Base-by-base conservation (phyloP, 2,888 invertebrate species). In the Quadriops clusia region DNA sequence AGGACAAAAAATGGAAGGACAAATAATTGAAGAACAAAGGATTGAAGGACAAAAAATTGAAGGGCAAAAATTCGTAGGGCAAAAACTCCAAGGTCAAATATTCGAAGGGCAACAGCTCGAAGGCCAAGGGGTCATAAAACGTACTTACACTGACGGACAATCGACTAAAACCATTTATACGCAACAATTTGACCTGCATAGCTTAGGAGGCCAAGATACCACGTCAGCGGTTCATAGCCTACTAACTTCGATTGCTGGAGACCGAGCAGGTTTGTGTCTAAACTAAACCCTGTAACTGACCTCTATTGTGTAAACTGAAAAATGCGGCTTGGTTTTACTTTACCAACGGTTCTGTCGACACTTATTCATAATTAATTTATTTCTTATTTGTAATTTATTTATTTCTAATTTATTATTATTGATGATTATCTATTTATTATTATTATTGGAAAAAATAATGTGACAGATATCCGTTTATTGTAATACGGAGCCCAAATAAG, bases 141-240 rank as follows among this genome's bases (percentile, higher is more conserved):
- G 43, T 31, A 51, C 50, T 4, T 41, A 40, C 13, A 47, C 47
- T 11, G 54, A 54, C 36, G 46, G 41, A 14, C 49, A 51, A 38
- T 52, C 52, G 30, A 45, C 46, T 16, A 49, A 50, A 39, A 54
- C 53, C n/a, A 49, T 50, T 28, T 51, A 51, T 31, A 52, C 51
- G 12, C 54, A 57, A 44, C 49, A 49, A 36, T 51, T 56, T 38
- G 53, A 52, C 34, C 27, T 47, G 27, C 34, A 33, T 14, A 13
- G 9, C 16, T 21, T 31, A 24, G 12, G 13, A 15, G 42, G 47
- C 17, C 34, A 41, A 38, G 40, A 40, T 34, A 17, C 38, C 24
- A 33, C 38, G 15, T 41, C 46, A 6, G 34, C 32, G 15, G 39
- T 34, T 14, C 40, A 34, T 31, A 37, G 39, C 37, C 44, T 49